These are phyloP conservation scores for Pomatostomus ruficeps DNA, from an alignment of 2,113 vertebrate genomes.

Conservation along the genomic window DNA sequence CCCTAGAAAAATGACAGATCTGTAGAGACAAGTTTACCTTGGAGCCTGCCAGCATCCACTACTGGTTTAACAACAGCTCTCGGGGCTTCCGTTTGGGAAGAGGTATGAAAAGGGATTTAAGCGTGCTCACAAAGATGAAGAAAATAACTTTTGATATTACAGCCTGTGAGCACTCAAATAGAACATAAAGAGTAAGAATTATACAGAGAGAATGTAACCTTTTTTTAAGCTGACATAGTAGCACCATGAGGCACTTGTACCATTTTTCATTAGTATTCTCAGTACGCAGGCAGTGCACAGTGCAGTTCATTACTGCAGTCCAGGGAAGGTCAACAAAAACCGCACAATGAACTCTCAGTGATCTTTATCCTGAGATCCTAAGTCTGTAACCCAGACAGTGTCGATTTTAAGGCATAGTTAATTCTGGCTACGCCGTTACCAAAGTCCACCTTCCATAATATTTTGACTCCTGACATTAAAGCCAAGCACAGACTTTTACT, in stretches of 20 bases:
- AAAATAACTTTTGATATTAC: background rate
- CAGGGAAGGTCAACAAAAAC: background rate
- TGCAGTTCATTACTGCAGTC: background rate
- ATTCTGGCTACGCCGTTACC: background rate
- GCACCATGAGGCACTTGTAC: background rate
- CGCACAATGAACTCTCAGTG: background rate
- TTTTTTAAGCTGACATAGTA: background rate
- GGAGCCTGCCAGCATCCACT: background rate
- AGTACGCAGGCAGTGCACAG: background rate
- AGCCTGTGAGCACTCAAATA: background rate
- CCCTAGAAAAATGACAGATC: background rate
- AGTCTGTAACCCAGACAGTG: background rate
- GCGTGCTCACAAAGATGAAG: background rate
- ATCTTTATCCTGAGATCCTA: background rate
- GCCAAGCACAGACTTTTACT: background rate
- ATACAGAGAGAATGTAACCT: background rate
- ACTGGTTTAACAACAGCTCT: background rate
- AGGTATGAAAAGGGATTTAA: background rate
- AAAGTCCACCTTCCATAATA: background rate
- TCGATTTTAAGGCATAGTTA: background rate
- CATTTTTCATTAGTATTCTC: background rate
- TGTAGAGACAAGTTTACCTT: background rate
- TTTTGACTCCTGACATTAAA: background rate
- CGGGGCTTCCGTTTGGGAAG: background rate
- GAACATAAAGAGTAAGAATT: background rate